Conservation (phyloP, 2,888 invertebrate genomes). For the Lamproptera curius region DNA sequence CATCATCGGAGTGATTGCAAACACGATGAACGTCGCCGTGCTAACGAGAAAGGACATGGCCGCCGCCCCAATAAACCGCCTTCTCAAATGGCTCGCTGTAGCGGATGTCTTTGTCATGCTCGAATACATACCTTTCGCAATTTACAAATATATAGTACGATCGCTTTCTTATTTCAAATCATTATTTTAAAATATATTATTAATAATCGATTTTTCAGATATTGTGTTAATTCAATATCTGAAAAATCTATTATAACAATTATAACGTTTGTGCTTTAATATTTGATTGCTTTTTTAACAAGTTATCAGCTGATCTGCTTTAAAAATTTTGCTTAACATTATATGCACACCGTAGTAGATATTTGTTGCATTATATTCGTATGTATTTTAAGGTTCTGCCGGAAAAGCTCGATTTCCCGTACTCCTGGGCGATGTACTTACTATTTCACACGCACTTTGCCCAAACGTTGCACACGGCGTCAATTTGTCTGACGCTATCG, state of each 20-base stretch:
- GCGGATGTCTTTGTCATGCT: slow-evolving; percentile 95
- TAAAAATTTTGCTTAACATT: no score
- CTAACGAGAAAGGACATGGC: slow-evolving; percentile 90
- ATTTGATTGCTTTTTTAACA: no score
- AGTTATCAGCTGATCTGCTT: no score
- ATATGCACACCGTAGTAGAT: neutral
- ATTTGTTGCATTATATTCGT: neutral
- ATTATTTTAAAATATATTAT: no score
- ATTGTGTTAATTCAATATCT: no score
- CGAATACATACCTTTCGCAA: slow-evolving; percentile 78
- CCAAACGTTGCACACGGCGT: slow-evolving; percentile 88
- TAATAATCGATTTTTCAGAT: no score
- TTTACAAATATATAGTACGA: slow-evolving; percentile 68
- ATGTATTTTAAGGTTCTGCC: slow-evolving; percentile 67
- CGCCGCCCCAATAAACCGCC: slow-evolving; percentile 91
- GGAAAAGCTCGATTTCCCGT: slow-evolving; percentile 81
- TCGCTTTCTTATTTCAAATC: no score
- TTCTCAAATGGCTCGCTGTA: slow-evolving; percentile 91
- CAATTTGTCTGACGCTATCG: slow-evolving; percentile 88
- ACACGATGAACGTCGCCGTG: slow-evolving; percentile 91
- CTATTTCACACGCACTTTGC: slow-evolving; percentile 90
- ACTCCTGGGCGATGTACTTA: slow-evolving; percentile 85
- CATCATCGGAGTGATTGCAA: slow-evolving; percentile 91
- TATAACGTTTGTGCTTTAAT: no score
- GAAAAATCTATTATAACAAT: no score